Conservation (phyloP, 92 coral and sea anemone species). For the Porites cylindrica region DNA sequence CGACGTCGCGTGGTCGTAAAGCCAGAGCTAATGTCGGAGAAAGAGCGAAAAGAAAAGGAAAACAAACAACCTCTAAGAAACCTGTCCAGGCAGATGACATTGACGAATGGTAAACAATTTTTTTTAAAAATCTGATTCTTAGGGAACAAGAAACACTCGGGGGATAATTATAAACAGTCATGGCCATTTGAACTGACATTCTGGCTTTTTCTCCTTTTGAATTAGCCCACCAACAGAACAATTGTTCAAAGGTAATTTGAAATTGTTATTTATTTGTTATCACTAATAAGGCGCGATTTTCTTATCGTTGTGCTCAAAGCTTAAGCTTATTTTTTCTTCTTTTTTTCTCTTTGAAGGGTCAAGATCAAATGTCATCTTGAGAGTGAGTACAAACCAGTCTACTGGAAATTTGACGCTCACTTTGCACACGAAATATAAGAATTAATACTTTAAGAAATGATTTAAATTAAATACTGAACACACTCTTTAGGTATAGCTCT, state of each 20-base stretch:
- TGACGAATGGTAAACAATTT: neutral
- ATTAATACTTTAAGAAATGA: too few relatives aligned
- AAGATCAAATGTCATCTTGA: conserved; percentile 33
- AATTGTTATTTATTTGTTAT: too few relatives aligned
- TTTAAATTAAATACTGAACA: too few relatives aligned
- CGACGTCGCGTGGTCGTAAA: neutral
- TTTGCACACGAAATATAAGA: too few relatives aligned
- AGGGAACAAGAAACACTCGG: too few relatives aligned
- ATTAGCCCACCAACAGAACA: neutral
- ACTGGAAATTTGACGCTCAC: too few relatives aligned
- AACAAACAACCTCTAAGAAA: conserved; percentile 19
- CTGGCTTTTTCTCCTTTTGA: neutral
- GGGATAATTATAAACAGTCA: too few relatives aligned
- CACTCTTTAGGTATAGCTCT: too few relatives aligned
- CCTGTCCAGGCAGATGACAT: neutral
- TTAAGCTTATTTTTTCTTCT: neutral
- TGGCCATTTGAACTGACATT: neutral
- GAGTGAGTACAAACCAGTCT: conserved; percentile 12
- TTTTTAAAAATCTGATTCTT: too few relatives aligned
- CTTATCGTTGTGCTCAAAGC: neutral
- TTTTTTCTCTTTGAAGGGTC: conserved; percentile 13
- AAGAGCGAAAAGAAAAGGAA: conserved; percentile 19
- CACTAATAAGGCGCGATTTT: too few relatives aligned
- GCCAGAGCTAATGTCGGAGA: neutral
- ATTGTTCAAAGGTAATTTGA: conserved; percentile 16